Evolutionary conservation across 2,888 invertebrate species (phyloP), one percentile per base, ranked within the genome.

Genomic region (Diarsia rubi): DNA sequence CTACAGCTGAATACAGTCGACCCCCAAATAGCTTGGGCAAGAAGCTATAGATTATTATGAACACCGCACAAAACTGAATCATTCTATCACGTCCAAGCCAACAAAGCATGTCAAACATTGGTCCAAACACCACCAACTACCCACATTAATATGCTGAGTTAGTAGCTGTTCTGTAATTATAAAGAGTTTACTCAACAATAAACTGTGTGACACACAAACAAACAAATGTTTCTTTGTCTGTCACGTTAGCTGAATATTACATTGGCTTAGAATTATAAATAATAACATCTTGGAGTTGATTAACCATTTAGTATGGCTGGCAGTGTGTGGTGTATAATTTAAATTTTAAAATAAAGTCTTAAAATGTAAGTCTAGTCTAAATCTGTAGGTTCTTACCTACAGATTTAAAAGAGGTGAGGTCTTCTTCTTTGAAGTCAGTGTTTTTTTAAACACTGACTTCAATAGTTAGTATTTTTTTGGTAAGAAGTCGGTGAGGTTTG

Each of bases 111-210:
- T 42, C 79, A 83, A 83, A 79, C 69, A 57, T 83, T 82, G 62
- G 72, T 52, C 12, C 63, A 54, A 73, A 68, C 42, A 73, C 16
- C 42, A 27, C 52, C 82, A 72, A 77, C 74, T 27, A 44, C 12
- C 59, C 31, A 65, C 72, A 86, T 84, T 74, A 85, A 78, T 76
- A 87, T 86, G 84, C 84, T 54, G 69, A 79, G 44, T 57, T 62
- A 65, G 83, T 79, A 62, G 67, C 78, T 79, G 37, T 78, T 86
- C 82, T 84, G 86, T 86, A 86, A 86, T 86, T 87, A 84, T 76
- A 87, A 86, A 75, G 72, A 87, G 84, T 86, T 82, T 82, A 82
- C 78, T 76, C 77, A 82, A 84, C 86, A 84, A 77, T 79, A 75
- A 65, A 81, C 76, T 47, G 69, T 42, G 63, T 69, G 6, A 68